Base-by-base conservation (phyloP, 2,888 invertebrate species). In the Pachliopta kotzebuea region DNA sequence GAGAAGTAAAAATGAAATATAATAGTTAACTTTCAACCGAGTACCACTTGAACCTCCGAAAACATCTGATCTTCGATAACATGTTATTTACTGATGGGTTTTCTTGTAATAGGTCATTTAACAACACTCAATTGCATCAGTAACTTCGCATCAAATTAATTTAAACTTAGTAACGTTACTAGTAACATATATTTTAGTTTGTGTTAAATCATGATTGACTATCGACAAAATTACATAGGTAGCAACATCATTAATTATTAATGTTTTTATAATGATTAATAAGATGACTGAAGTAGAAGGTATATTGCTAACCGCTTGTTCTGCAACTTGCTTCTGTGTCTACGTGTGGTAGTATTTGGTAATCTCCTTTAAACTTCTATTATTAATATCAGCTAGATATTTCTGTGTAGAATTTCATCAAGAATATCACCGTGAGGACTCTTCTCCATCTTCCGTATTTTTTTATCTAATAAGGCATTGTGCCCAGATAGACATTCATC, bases 81-180 rank as follows among this genome's bases (percentile, higher is more conserved):
- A 4, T 49, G 49, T 57, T 62, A 53, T 56, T 56, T 45, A 49
- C 50, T 64, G 56, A 64, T 64, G 63, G 60, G 56, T 64, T 55
- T 60, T 50, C 56, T 37, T 50, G 56, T 55, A 60, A 64, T 60
- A 60, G 55, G 50, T 49, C 49, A n/a, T 31, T 55, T 52, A 49
- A 60, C 37, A 37, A 56, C 55, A 29, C 29, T 14, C 31, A 59
- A 49, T 63, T 63, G 63, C 63, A 59, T 63, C 21, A 50, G 37
- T 63, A 60, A 60, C 17, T 56, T 59, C 55, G 23, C 9, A 14
- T 20, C 17, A 20, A 23, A 21, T 24, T 2, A 52, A 37, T 31
- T 37, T 29, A 17, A 55, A 14, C 29, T 56, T 29, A 49, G 24
- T 60, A 0, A 0, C 18, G 1, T 4, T n/a, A 8, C 18, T 1